These are phyloP conservation scores for Elephantulus edwardii DNA, from an alignment of 2,113 vertebrate species.

Conservation along the genomic window DNA sequence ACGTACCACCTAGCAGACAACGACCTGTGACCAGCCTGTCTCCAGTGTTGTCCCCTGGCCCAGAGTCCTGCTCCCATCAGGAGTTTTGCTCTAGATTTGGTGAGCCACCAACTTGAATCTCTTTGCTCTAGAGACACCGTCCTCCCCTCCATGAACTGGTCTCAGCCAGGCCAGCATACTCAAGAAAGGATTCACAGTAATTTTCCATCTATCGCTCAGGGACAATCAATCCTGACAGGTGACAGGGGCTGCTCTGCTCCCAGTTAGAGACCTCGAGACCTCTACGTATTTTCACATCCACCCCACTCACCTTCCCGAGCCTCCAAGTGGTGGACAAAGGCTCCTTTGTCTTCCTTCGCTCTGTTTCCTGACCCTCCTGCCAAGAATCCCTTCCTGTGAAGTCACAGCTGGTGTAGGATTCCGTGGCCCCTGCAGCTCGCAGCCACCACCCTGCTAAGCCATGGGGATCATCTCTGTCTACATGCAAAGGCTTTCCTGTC, in stretches of 20 bases:
- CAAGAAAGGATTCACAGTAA: slow-evolving; percentile 22
- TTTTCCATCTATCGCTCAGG: not conserved
- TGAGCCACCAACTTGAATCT: not conserved
- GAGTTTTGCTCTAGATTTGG: too few species aligned
- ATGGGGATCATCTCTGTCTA: not conserved
- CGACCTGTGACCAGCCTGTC: too few species aligned
- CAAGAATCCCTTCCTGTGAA: not conserved
- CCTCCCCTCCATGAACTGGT: not conserved
- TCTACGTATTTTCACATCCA: not conserved
- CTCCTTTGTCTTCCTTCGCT: slow-evolving; percentile 44
- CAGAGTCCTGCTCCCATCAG: too few species aligned
- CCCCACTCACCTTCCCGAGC: not conserved
- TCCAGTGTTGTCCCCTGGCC: too few species aligned
- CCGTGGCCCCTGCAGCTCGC: not conserved
- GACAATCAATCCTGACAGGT: not conserved
- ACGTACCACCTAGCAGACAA: too few species aligned
- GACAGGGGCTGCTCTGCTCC: not conserved
- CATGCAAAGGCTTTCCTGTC: not conserved
- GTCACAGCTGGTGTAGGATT: not conserved
- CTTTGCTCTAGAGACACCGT: not conserved
- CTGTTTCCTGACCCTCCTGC: not conserved
- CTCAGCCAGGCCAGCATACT: not conserved
- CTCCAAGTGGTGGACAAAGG: slow-evolving; percentile 20
- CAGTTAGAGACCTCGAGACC: not conserved
- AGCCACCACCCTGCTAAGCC: not conserved